A percentile compares a stretch with the other conserved stretches of the same genome.
Conservation (phyloP, 2,797 vertebrate genomes). For the Gephyroberyx darwinii region DNA sequence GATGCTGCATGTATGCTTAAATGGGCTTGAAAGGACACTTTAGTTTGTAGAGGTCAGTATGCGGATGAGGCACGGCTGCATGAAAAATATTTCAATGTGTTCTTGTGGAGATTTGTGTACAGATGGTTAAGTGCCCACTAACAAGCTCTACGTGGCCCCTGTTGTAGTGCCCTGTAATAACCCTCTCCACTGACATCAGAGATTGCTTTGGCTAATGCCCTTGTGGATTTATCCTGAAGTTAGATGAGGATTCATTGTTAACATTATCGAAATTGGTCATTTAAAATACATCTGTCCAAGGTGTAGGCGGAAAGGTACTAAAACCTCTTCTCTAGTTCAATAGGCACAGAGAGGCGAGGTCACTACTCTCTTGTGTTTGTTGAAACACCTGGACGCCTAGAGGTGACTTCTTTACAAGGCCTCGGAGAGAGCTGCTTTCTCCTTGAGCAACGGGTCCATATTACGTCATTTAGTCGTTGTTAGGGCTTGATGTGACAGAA, state of each 20-base stretch:
- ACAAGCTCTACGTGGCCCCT: conserved; percentile 76
- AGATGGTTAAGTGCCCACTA: conserved; percentile 85
- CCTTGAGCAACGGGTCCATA: neutral
- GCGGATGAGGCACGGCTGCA: conserved; percentile 76
- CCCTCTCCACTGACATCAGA: conserved; percentile 54
- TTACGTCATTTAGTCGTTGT: conserved; percentile 2
- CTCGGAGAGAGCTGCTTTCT: conserved; percentile 9
- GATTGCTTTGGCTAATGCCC: conserved; percentile 59
- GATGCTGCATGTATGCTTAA: conserved; percentile 71
- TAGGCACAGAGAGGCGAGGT: conserved; percentile 3
- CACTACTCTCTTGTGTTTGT: conserved; percentile 8
- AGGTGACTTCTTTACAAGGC: conserved; percentile 5
- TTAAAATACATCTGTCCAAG: conserved; percentile 61
- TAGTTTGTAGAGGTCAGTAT: conserved; percentile 82
- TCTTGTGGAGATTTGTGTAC: conserved; percentile 76
- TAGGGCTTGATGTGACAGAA: neutral
- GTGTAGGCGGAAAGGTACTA: conserved; percentile 40
- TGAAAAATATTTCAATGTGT: conserved; percentile 63
- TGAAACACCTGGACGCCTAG: conserved; percentile 16
- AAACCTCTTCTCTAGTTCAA: conserved; percentile 34
- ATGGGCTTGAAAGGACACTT: conserved; percentile 74
- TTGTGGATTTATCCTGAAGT: conserved; percentile 53
- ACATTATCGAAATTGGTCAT: conserved; percentile 60
- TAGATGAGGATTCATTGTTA: conserved; percentile 56
- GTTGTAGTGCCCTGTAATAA: conserved; percentile 72